Conservation (phyloP, 2,113 vertebrate species). For the Panthera leo region DNA sequence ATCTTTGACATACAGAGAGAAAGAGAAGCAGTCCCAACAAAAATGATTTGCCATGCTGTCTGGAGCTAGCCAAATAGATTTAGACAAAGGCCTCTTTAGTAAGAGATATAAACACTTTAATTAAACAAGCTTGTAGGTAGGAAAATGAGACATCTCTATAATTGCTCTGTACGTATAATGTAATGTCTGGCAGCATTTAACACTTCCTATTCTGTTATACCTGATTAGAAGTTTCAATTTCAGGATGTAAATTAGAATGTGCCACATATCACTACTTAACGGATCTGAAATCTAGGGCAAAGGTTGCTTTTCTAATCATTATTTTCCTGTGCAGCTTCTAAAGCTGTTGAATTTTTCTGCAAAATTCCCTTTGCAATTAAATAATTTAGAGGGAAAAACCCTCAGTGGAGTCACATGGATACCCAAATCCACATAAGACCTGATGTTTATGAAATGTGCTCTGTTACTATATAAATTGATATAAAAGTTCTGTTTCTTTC, state of each 20-base stretch:
- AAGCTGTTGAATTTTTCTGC: slow-evolving; percentile 12
- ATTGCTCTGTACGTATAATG: background rate
- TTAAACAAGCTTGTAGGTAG: background rate
- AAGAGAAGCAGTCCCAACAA: background rate
- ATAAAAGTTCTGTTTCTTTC: background rate
- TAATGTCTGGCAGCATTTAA: slow-evolving; percentile 43
- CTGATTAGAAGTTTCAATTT: slow-evolving; percentile 48
- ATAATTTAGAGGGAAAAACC: slow-evolving; percentile 52
- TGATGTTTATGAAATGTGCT: background rate
- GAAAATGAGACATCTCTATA: slow-evolving; percentile 34
- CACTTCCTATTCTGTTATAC: background rate
- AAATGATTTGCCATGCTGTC: background rate
- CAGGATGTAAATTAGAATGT: slow-evolving; percentile 58
- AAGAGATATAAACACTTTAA: background rate
- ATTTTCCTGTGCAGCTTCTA: slow-evolving; percentile 60
- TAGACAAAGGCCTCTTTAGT: slow-evolving; percentile 13
- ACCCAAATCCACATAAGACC: background rate
- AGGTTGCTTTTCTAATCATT: slow-evolving; percentile 56
- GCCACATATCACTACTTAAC: slow-evolving; percentile 12
- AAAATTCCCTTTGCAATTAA: slow-evolving; percentile 53
- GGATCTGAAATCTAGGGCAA: slow-evolving; percentile 47
- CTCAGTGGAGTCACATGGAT: background rate
- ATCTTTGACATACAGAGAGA: background rate
- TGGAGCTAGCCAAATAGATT: background rate
- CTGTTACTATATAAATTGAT: background rate